Evolutionary conservation across 2,888 invertebrate species (phyloP).

Genomic region (Cyaniris semiargus): DNA sequence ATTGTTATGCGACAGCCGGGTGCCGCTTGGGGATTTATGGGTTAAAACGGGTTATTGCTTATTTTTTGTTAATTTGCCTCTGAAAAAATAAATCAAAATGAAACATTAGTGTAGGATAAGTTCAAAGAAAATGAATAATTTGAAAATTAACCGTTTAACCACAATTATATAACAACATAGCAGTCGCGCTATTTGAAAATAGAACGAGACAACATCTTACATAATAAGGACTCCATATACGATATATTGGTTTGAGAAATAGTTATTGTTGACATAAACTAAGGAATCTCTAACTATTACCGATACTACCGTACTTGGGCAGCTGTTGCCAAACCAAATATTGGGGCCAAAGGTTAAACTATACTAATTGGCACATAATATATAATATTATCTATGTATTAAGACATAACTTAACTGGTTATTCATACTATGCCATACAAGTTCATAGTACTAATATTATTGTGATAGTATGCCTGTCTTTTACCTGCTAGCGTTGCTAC

Average conservation of each 20-base stretch:
- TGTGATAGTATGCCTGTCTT: too few species aligned
- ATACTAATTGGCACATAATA: not conserved
- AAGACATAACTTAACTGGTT: not conserved
- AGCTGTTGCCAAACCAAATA: not conserved
- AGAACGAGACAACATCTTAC: not conserved
- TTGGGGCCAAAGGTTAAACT: not conserved
- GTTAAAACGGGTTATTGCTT: too few species aligned
- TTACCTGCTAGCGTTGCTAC: too few species aligned
- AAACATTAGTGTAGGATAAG: too few species aligned
- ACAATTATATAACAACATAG: too few species aligned
- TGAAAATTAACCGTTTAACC: too few species aligned
- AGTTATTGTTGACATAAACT: not conserved
- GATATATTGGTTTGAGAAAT: conserved; percentile 13
- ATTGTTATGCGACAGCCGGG: too few species aligned
- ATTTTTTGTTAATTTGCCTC: too few species aligned
- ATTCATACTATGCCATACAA: not conserved
- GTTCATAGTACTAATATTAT: not conserved
- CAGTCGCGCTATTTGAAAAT: not conserved
- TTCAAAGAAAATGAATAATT: too few species aligned
- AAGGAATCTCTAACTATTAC: not conserved
- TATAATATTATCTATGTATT: not conserved
- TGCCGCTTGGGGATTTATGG: too few species aligned
- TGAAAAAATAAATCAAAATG: too few species aligned
- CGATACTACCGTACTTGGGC: conserved; percentile 6
- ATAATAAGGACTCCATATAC: not conserved